These are phyloP conservation scores for Pseudolycoriella hygida DNA, from an alignment of 2,888 invertebrate genomes.

Conservation along the genomic window DNA sequence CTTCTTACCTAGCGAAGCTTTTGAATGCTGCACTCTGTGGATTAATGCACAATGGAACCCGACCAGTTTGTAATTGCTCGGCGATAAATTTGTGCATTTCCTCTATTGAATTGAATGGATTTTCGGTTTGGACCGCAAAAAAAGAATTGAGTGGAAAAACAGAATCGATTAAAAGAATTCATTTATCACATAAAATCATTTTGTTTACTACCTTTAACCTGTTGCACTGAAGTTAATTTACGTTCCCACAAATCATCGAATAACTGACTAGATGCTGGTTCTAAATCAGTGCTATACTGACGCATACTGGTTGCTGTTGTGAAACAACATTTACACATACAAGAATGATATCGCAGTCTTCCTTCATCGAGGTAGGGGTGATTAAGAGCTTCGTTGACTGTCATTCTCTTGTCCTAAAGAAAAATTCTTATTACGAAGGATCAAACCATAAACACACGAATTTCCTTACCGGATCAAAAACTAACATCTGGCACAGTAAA, in stretches of 20 bases:
- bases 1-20: slow-evolving; percentile 97
- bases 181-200: too few relatives aligned
- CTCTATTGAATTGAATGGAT: slow-evolving; percentile 50
- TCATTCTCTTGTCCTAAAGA: slow-evolving; percentile 75
- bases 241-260: slow-evolving; percentile 97
- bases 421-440: background rate
- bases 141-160: background rate
- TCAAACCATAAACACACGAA: background rate
- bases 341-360: slow-evolving; percentile 94
- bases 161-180: background rate
- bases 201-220: slow-evolving; percentile 68
- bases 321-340: slow-evolving; percentile 99
- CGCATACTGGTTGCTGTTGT: slow-evolving; percentile 57
- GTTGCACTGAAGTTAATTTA: slow-evolving; percentile 79
- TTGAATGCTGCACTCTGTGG: slow-evolving; percentile 99
- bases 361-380: slow-evolving; percentile 98
- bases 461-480: slow-evolving; percentile 83
- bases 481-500: slow-evolving; percentile 90
- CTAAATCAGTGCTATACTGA: slow-evolving; percentile 82
- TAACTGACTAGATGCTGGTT: slow-evolving; percentile 74
- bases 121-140: background rate
- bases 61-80: slow-evolving; percentile 86
- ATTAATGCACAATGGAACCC: slow-evolving; percentile 98
- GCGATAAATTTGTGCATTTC: slow-evolving; percentile 98
- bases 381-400: slow-evolving; percentile 84